Base-by-base conservation (phyloP, 1,140 invertebrate species). In the Lerema accius region DNA sequence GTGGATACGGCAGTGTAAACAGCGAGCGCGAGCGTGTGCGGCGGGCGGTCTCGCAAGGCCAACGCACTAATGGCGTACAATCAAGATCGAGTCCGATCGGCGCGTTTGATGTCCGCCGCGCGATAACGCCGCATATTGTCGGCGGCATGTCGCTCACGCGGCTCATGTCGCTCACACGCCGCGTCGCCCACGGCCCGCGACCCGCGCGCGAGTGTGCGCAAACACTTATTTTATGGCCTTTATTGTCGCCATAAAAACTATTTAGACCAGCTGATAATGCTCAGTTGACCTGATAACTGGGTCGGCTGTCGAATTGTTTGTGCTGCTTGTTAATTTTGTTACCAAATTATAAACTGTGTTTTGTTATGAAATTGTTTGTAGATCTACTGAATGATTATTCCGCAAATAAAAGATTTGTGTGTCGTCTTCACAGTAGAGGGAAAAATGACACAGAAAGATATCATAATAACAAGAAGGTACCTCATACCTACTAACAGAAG, bases 161-260 rank as follows among this genome's bases (percentile, higher is more conserved):
- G 28, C 28, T 7, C 42, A 46, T 46, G 55, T 40, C 23, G 51
- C 40, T 32, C 9, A 11, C 26, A 32, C 32, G 6, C 43, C 26
- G 16, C 55, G 10, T 28, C 55, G 55, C 55, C 55, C 55, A 59
- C 43, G 32, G 56, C n/a, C n/a, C n/a, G n/a, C n/a, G n/a, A n/a
- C n/a, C n/a, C n/a, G n/a, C n/a, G n/a, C n/a, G n/a, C n/a, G n/a
- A n/a, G n/a, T n/a, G n/a, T 42, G 37, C 17, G 37, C 51, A 58
- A 45, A 58, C 42, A 58, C 45, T 58, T 11, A 32, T 14, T 58
- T 58, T 58, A 58, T 35, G 26, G 15, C 16, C 16, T 59, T 59
- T 59, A 59, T 59, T 59, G 43, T 59, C 55, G 55, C 55, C 55
- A 59, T 59, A 59, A 59, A 59, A 35, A 16, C 55, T 37, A 59